A percentile compares a stretch with the other conserved stretches of the same genome.
These are phyloP conservation scores for Bubo blakistoni DNA, from an alignment of 2,113 vertebrate genomes.

Conservation along the genomic window DNA sequence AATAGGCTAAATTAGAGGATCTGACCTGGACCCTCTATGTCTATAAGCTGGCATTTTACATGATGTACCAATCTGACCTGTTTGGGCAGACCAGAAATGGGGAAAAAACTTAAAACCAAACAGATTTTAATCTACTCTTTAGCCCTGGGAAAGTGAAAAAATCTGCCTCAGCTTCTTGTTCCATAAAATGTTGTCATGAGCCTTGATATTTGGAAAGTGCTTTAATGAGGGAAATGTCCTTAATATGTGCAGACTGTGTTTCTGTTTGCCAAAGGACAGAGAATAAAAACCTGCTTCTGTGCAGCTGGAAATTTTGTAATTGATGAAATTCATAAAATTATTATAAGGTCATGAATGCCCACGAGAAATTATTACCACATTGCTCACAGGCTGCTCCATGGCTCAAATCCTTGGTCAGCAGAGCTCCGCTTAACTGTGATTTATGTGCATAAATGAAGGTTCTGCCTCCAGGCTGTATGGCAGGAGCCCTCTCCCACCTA, in stretches of 20 bases:
- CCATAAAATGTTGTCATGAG: neutral
- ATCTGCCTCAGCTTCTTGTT: neutral
- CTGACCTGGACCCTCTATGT: neutral
- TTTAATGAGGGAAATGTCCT: neutral
- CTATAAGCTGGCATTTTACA: neutral
- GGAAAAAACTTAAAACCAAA: neutral
- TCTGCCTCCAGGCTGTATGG: neutral
- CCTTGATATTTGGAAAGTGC: neutral
- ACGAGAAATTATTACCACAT: neutral
- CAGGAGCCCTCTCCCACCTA: neutral
- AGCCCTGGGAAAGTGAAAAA: neutral
- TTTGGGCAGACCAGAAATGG: neutral
- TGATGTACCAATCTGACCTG: neutral
- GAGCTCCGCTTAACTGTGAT: neutral
- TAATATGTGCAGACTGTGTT: neutral
- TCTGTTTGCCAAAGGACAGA: neutral
- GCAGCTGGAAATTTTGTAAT: neutral
- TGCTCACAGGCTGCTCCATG: neutral
- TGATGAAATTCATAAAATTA: neutral
- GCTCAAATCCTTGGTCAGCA: neutral
- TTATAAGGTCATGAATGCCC: neutral
- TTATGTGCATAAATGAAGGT: neutral
- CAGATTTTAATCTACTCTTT: neutral
- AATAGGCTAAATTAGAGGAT: neutral
- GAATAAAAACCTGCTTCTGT: neutral